Evolutionary conservation across 1,140 invertebrate species (phyloP).

Genomic region (Calliopsis andreniformis): DNA sequence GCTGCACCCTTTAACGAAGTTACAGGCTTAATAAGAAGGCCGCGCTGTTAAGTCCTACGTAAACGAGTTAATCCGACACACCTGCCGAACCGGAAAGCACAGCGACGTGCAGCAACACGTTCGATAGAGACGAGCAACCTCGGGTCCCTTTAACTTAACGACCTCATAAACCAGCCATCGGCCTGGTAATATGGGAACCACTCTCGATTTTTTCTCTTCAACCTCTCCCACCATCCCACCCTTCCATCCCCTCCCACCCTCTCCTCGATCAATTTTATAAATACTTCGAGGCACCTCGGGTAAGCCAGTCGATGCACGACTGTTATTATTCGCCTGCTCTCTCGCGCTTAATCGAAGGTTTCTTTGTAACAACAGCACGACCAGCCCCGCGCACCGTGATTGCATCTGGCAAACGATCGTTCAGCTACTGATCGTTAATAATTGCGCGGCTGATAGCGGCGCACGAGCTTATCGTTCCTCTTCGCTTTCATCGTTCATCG

Average conservation of each 20-base stretch:
- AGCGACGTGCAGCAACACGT: constrained; percentile 34
- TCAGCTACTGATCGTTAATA: not conserved
- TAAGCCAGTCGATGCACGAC: not conserved
- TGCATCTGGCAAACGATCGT: not conserved
- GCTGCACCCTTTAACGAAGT: constrained; percentile 26
- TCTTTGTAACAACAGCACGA: not conserved
- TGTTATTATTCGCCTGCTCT: not conserved
- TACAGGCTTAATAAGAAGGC: constrained; percentile 52
- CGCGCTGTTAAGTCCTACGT: constrained; percentile 46
- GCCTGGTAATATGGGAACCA: constrained; percentile 35
- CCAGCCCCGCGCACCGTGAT: not conserved
- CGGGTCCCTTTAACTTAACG: constrained; percentile 59
- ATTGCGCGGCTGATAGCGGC: not conserved
- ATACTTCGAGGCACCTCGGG: constrained; percentile 1
- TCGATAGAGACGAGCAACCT: constrained; percentile 27
- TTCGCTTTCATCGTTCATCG: not conserved
- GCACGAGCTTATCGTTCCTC: not conserved
- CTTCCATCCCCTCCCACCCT: not conserved
- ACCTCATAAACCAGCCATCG: constrained; percentile 58
- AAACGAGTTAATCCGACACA: constrained; percentile 54
- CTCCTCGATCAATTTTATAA: not conserved
- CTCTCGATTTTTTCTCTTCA: no score
- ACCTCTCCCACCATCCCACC: not conserved
- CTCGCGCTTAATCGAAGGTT: constrained; percentile 1
- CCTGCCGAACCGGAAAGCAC: constrained; percentile 44